Conservation (phyloP, 2,113 vertebrate species). For the Pomatorhinus ruficollis region DNA sequence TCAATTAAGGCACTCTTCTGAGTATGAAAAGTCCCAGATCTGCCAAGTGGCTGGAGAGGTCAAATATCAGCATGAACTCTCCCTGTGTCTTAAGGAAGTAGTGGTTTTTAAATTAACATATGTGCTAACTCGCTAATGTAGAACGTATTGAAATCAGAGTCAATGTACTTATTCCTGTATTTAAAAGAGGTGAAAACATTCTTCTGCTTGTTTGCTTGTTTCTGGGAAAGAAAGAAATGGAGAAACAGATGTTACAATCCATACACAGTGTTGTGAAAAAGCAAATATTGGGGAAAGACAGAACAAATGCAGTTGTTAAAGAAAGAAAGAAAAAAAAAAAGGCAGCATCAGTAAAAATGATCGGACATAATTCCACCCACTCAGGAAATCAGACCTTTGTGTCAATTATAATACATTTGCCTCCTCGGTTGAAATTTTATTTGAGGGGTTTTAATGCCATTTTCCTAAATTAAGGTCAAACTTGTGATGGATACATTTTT, state of each 20-base stretch:
- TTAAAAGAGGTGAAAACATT: neutral
- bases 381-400: neutral
- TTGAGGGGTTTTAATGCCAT: neutral
- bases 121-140: neutral
- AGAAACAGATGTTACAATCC: neutral
- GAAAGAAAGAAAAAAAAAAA: neutral
- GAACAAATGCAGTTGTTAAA: neutral
- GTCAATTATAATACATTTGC: neutral
- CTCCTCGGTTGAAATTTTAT: neutral
- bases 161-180: neutral
- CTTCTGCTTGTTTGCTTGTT: neutral
- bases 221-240: neutral
- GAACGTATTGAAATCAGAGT: neutral
- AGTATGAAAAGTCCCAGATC: neutral
- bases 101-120: neutral
- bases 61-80: slow-evolving; percentile 3
- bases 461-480: slow-evolving; percentile 25
- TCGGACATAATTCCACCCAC: neutral
- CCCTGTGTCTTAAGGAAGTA: neutral
- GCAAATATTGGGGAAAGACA: neutral
- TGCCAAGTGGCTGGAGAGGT: slow-evolving; percentile 24
- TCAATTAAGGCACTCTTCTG: slow-evolving; percentile 27
- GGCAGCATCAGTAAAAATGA: neutral
- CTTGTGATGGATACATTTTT: neutral
- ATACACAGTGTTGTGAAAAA: neutral